Base-by-base conservation (phyloP, 2,797 vertebrate species). In the Sternotherus odoratus region DNA sequence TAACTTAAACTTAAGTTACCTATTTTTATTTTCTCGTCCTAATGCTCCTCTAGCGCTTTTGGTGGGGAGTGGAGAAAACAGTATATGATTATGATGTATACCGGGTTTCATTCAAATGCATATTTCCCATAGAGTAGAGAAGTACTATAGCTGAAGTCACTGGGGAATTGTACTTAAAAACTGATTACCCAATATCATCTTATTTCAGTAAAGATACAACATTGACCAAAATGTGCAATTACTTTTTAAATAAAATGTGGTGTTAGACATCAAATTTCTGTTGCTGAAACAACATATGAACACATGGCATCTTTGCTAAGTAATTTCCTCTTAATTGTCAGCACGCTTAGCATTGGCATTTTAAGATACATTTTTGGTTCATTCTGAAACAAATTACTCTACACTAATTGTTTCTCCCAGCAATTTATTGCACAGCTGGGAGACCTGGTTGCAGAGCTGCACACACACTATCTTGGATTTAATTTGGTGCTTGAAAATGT, bases 301-400 rank as follows among this genome's bases (percentile, higher is more conserved):
- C 91, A 95, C 83, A 89, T 85, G 87, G 79, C 93, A 94, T 97
- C 89, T 94, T 95, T 96, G 88, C 85, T 86, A 97, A 97, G 93
- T 93, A 96, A 97, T 97, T 96, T 94, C 51, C 91, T 95, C 90
- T 94, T 97, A 96, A 96, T 96, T 96, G 92, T 94, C 95, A 93
- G 92, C 91, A 94, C 95, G 91, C 96, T 97, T 97, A 94, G 90
- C 82, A 82, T 89, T 95, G 93, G 92, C 95, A 96, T 97, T 97
- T 97, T 93, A 93, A 92, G 87, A 96, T 96, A 95, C 90, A 88
- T 95, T 96, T 97, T 95, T 96, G 82, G 94, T 86, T 95, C 95
- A 94, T 97, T 97, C 93, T 97, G 92, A 95, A 96, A 97, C 96
- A 97, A 97, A 97, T 97, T 56, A 97, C 85, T 97, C 92, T 93